Evolutionary conservation across 1,140 invertebrate genomes (phyloP), one percentile per base, ranked within the genome.

Genomic region (Hyles vespertilio): DNA sequence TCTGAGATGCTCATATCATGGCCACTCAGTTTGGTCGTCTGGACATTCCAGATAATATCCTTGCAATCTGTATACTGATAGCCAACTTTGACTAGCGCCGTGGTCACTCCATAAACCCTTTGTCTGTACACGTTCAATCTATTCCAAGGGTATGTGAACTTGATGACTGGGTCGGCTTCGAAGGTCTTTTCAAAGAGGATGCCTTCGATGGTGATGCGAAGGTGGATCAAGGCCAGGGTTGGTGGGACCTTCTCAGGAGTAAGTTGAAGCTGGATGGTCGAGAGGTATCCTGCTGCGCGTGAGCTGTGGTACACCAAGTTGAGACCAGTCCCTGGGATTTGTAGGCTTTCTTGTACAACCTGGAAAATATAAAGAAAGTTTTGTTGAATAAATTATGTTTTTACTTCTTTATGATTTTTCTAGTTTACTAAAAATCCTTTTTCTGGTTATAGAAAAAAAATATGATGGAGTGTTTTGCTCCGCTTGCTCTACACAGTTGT

Each of bases 101-200:
- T 97, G 0, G 96, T 97, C 0, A 97, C 95, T 0, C 96, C 96
- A 72, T 97, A 97, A 33, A 99, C 97, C 58, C 97, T 92, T 89
- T 99, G 98, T 36, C 96, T 92, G 79, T 99, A 99, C n/a, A 98
- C 97, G 80, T 99, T 99, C 2, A 97, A 89, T 62, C 97, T 91
- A 79, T 99, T 98, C 98, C 98, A 99, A 0, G 97, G 94, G 79
- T 98, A 99, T 0, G 97, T 98, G 78, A 97, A 98, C 80, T 98
- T 98, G 49, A 99, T 97, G 7, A 96, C 93, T 2, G 97, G 96
- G 89, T 98, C 97, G 0, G 98, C 98, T 84, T 99, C 98, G 78
- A 99, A 98, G 0, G 92, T 93, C 77, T 97, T 97, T 74, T 98
- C 95, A 72, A 98, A 97, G 0, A 97, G 88, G 50, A 96, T 96